Evolutionary conservation across 2,888 invertebrate species (phyloP).

Genomic region (Pandemis heparana): DNA sequence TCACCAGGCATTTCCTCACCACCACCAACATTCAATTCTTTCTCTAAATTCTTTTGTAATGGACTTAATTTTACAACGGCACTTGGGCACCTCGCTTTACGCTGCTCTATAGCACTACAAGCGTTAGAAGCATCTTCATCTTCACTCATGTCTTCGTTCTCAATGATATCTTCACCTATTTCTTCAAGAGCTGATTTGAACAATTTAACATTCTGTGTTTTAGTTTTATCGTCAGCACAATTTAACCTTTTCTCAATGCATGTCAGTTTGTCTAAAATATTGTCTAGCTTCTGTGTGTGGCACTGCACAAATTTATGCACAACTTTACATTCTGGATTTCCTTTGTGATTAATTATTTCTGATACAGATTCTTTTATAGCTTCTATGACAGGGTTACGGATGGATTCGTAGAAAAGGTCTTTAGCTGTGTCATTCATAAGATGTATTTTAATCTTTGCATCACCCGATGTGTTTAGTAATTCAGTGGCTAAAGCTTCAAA

Average conservation of each 20-base stretch:
- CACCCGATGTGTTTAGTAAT: constrained; percentile 55
- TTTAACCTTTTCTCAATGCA: constrained; percentile 66
- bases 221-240: constrained; percentile 42
- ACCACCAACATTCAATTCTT: constrained; percentile 48
- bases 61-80: constrained; percentile 44
- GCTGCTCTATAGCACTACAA: constrained; percentile 52
- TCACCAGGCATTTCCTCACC: constrained; percentile 58
- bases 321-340: constrained; percentile 54
- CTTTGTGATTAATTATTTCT: constrained; percentile 56
- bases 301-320: constrained; percentile 59
- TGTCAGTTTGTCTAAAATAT: constrained; percentile 63
- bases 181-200: constrained; percentile 67
- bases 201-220: constrained; percentile 45
- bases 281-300: constrained; percentile 65
- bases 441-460: constrained; percentile 72
- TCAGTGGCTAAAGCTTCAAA: constrained; percentile 73
- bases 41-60: constrained; percentile 39
- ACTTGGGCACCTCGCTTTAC: constrained; percentile 47
- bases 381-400: constrained; percentile 67
- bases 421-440: constrained; percentile 76
- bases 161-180: constrained; percentile 62
- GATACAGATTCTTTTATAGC: constrained; percentile 68
- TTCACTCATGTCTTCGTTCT: constrained; percentile 58
- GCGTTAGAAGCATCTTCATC: constrained; percentile 63
- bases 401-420: constrained; percentile 65